Percentiles rank a stretch among this genome's conserved stretches.
Conservation (phyloP, 1,140 invertebrate genomes). For the Micrasema longulum region DNA sequence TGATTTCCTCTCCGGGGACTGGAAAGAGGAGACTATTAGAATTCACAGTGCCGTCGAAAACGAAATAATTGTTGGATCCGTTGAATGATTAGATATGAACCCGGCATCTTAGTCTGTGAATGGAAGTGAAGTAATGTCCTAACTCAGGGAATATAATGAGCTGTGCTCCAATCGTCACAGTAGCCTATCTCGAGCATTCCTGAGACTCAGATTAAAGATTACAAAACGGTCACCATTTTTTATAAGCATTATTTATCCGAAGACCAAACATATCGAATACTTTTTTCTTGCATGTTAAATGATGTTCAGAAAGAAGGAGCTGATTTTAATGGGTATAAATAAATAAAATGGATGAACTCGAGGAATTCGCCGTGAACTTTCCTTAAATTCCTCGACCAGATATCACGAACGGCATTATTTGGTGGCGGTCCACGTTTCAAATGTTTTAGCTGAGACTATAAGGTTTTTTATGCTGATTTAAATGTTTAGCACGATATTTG, state of each 20-base stretch:
- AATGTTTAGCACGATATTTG: no score
- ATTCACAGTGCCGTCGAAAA: no score
- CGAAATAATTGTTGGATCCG: neutral
- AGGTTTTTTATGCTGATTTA: no score
- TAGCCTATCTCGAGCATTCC: conserved; percentile 42
- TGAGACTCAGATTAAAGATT: conserved; percentile 40
- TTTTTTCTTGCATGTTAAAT: conserved; percentile 10
- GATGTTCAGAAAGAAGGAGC: conserved; percentile 31
- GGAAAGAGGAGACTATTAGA: no score
- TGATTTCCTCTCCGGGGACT: no score
- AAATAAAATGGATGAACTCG: conserved; percentile 25
- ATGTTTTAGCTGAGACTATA: no score
- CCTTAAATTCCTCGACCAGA: no score
- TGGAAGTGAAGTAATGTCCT: conserved; percentile 39
- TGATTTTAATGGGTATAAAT: conserved; percentile 27
- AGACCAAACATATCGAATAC: conserved; percentile 20
- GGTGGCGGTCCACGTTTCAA: no score
- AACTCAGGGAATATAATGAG: conserved; percentile 41
- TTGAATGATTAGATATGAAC: conserved; percentile 19
- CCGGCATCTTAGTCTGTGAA: conserved; percentile 7
- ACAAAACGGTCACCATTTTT: conserved; percentile 39
- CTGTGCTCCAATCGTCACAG: conserved; percentile 37
- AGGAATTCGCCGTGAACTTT: conserved; percentile 32
- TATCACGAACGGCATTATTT: no score
- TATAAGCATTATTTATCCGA: conserved; percentile 31